These are phyloP conservation scores for Eueides isabella DNA, from an alignment of 1,140 invertebrate genomes.

Conservation along the genomic window DNA sequence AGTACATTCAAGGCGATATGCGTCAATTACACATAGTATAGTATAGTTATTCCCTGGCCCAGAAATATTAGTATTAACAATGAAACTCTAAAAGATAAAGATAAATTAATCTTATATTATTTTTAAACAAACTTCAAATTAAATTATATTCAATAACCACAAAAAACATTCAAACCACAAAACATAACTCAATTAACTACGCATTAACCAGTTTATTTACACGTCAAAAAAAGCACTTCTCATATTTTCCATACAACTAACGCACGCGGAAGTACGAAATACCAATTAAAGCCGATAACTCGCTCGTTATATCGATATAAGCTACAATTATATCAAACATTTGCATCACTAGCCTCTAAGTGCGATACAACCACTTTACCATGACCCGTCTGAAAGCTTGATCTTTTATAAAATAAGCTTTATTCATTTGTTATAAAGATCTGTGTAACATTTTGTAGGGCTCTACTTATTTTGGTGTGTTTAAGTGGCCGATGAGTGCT, in stretches of 20 bases:
- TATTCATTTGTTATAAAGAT: conserved; percentile 41
- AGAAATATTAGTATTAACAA: too few species aligned
- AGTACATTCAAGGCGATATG: too few species aligned
- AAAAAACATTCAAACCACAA: not conserved
- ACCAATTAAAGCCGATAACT: conserved; percentile 3
- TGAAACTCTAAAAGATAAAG: too few species aligned
- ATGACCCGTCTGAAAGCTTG: conserved; percentile 18
- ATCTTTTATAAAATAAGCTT: conserved; percentile 33
- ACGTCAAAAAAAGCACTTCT: conserved; percentile 8
- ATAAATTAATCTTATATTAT: not conserved
- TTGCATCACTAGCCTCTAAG: conserved; percentile 52
- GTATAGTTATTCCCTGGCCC: too few species aligned
- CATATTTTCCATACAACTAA: not conserved
- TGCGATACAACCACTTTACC: conserved; percentile 43
- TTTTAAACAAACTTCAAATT: not conserved
- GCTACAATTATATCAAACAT: conserved; percentile 6
- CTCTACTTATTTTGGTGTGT: conserved; percentile 31
- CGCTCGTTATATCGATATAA: conserved; percentile 19
- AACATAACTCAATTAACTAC: not conserved
- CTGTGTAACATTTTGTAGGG: not conserved
- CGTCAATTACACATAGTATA: too few species aligned
- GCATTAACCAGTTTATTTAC: not conserved
- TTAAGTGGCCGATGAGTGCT: conserved; percentile 72
- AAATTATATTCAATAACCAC: not conserved
- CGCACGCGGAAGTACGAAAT: not conserved